Percentiles rank a stretch among this genome's conserved stretches.
phyloP scores from a whole-genome alignment of 2,888 invertebrate species.

The Cantharis nigra region DNA sequence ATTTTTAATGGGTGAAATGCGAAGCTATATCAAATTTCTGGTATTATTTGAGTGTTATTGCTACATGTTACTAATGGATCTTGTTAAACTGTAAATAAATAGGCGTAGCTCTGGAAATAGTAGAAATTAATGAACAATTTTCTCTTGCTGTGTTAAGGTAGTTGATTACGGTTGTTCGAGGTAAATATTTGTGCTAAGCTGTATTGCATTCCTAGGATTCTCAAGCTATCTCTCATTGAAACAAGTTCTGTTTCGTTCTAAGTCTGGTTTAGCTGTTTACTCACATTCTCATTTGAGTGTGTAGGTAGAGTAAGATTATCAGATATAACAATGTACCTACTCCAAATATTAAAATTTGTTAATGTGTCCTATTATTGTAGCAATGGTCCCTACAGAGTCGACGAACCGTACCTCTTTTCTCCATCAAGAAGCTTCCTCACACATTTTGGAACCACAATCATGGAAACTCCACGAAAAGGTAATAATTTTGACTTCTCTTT shows the following conservation, averaged over 20 bases:
- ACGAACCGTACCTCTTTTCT: background rate
- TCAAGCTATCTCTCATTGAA: conserved; percentile 31
- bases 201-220: conserved; percentile 39
- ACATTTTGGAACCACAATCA: too few relatives aligned
- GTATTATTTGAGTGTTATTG: background rate
- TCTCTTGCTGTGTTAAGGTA: conserved; percentile 36
- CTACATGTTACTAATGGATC: background rate
- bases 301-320: conserved; percentile 2
- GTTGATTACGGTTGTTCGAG: conserved; percentile 37
- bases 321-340: background rate
- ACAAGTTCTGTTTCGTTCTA: conserved; percentile 34
- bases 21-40: background rate
- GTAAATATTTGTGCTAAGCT: conserved; percentile 41
- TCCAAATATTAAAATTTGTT: background rate
- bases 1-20: background rate
- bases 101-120: background rate
- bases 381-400: background rate
- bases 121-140: conserved; percentile 31
- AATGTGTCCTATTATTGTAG: background rate
- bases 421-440: background rate
- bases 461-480: background rate
- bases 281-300: conserved; percentile 3
- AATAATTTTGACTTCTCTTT: background rate
- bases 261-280: conserved; percentile 20
- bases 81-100: background rate